phyloP scores from a whole-genome alignment of 2,797 vertebrate genomes.

The Steatocranus sp. region DNA sequence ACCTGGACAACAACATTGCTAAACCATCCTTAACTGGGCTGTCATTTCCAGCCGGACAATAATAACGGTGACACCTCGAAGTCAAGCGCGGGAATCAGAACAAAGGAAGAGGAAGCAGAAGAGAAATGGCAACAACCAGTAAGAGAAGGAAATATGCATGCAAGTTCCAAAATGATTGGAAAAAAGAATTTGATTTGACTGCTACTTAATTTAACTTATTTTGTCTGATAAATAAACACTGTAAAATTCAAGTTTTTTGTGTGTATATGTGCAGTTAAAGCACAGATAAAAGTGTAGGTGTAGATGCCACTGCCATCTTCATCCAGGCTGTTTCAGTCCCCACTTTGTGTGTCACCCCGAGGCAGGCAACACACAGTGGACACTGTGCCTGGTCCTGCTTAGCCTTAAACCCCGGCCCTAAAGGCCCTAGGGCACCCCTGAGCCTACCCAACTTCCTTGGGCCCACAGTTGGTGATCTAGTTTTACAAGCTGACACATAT shows the following conservation, averaged over 20 bases:
- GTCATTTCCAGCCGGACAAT: not conserved
- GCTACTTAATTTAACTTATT: not conserved
- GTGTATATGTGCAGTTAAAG: not conserved
- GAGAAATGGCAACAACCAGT: not conserved
- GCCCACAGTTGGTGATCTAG: slow-evolving; percentile 75
- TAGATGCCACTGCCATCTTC: not conserved
- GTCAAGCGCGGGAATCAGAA: not conserved
- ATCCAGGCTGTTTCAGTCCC: not conserved
- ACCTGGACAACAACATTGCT: not conserved
- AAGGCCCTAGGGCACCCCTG: slow-evolving; percentile 33
- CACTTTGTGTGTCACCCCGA: not conserved
- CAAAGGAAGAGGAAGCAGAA: not conserved
- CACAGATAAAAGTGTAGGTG: not conserved
- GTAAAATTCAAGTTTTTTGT: not conserved
- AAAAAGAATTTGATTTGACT: not conserved
- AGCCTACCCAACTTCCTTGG: slow-evolving; percentile 50
- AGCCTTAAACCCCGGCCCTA: not conserved
- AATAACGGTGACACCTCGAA: not conserved
- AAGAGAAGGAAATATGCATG: not conserved
- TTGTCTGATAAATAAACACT: not conserved
- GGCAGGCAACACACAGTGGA: not conserved
- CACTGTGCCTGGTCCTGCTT: slow-evolving; percentile 25
- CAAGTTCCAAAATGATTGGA: not conserved
- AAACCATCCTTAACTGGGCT: not conserved
- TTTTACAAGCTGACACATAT: slow-evolving; percentile 69